Percentiles rank a stretch among this genome's conserved stretches.
Evolutionary conservation across 2,888 invertebrate species (phyloP).

Genomic region (Calameuta idolon): DNA sequence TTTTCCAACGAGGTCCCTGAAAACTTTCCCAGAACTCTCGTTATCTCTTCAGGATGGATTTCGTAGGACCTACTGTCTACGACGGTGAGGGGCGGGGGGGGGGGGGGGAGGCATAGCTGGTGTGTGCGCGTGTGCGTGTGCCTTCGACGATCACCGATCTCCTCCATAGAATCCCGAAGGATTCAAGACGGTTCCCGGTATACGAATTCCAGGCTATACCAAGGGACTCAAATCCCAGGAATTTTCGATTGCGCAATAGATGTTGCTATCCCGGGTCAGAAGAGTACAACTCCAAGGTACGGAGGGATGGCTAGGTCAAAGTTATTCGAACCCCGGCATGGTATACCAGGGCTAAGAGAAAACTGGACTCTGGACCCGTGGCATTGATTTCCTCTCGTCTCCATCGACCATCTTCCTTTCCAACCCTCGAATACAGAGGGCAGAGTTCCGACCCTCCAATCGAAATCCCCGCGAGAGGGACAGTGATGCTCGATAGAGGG

Average conservation of each 20-base stretch:
- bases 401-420: conserved; percentile 59
- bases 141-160: neutral
- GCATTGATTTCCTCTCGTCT: conserved; percentile 67
- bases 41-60: conserved; percentile 4
- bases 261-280: neutral
- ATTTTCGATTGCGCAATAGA: neutral
- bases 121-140: neutral
- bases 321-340: neutral
- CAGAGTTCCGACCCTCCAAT: conserved; percentile 46
- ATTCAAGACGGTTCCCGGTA: neutral
- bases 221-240: neutral
- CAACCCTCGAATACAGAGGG: conserved; percentile 34
- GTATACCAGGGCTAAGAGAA: conserved; percentile 37
- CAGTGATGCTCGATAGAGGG: conserved; percentile 5
- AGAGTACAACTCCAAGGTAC: neutral
- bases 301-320: neutral
- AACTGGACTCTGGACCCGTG: conserved; percentile 50
- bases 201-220: neutral
- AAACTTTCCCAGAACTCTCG: conserved; percentile 5
- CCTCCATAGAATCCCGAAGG: neutral
- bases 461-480: conserved; percentile 51
- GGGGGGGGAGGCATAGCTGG: too few relatives aligned
- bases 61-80: neutral
- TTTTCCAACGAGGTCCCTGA: conserved; percentile 39
- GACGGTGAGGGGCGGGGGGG: neutral